Evolutionary conservation across 2,888 invertebrate species (phyloP), one percentile per base, ranked within the genome.

Genomic region (Amphipoea oculea): DNA sequence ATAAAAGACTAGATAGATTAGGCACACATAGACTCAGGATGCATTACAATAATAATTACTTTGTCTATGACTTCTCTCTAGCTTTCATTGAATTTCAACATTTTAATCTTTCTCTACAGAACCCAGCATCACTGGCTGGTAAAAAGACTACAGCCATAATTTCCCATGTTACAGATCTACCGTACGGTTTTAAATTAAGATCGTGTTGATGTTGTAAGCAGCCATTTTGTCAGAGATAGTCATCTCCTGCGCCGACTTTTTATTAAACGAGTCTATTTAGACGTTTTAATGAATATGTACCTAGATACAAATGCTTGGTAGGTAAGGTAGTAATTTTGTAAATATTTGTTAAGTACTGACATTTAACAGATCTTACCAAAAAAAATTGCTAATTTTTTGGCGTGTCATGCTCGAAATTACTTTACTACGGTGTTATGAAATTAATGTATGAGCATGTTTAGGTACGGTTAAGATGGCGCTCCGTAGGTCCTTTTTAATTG

Each of bases 161-260:
- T 86, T 81, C 77, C 60, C 67, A 77, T 88, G 70, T 68, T 79
- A 63, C 36, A 40, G 57, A 63, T 76, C 36, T 69, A 81, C 62
- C 62, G 60, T 74, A 65, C 7, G 54, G 60, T 75, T 83, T 84
- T 62, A 82, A 86, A 82, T 83, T 74, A 75, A 63, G 60, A 45
- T 62, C 60, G 74, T 78, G 87, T 81, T 81, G 72, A 85, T 81
- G 76, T 82, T 79, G 78, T 80, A 80, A 83, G 76, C 81, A 67
- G 67, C 71, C 70, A 81, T 84, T 86, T 82, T 74, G 48, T 73
- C 17, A 71, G 63, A 86, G 87, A 87, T 88, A 88, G 42, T 69
- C 45, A 82, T 87, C 83, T 68, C 57, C 36, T 63, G 67, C 36
- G 68, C 72, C 74, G 68, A 73, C 67, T 73, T 81, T 78, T 76